Evolutionary conservation across 2,797 vertebrate genomes (phyloP), one percentile per base, ranked within the genome.

Genomic region (Channa striata): DNA sequence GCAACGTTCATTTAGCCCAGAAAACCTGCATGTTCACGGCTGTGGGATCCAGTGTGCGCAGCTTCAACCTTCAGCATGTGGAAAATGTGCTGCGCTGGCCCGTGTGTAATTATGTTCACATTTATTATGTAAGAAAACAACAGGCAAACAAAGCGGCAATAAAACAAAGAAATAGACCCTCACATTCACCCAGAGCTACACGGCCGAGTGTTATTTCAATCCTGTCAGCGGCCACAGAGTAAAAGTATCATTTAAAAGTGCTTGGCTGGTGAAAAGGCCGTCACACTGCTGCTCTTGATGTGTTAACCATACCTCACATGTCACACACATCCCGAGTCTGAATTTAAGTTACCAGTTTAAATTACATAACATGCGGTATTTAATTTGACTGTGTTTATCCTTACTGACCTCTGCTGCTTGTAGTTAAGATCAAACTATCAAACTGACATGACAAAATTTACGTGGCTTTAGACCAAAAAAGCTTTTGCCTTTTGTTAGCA

Each of bases 91-190:
- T 85, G 75, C 20, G 44, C 78, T 88, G 86, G 80, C 74, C 66
- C 58, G 68, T 84, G 82, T 91, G 84, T 88, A 93, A 93, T 94
- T 93, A 93, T 82, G 86, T 75, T 84, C 74, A 75, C 73, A 72
- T 85, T 87, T 78, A 82, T 87, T 80, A 88, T 91, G 85, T 73
- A 82, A 86, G 81, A 83, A 87, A 90, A 92, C 79, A 88, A 82
- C 84, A 84, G 87, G 75, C 74, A 86, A 87, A 88, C 84, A 90
- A 85, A 88, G 83, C 51, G 12, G 60, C 75, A 67, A 86, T 91
- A 85, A 89, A 91, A 89, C 59, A 80, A 83, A 84, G 85, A 81
- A 89, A 81, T 68, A 80, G 83, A 76, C 59, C 84, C 80, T 78
- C 74, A 83, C 75, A 92, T 91, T 90, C 91, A n/a, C n/a, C n/a